Evolutionary conservation across 2,888 invertebrate genomes (phyloP).

Genomic region (Luffia ferchaultella): DNA sequence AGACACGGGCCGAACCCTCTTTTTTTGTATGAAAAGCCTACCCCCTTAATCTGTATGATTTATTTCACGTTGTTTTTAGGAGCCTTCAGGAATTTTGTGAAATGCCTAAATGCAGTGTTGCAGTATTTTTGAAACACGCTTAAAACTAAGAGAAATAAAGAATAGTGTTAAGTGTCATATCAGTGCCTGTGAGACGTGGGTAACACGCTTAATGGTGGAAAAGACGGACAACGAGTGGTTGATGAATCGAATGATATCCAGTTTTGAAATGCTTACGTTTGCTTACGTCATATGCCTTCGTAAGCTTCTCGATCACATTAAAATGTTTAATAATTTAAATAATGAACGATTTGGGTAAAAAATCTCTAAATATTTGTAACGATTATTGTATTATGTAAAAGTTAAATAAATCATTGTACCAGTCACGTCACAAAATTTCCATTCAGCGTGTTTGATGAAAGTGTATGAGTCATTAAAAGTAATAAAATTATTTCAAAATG

Average conservation of each 20-base stretch:
- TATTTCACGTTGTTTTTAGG: no score
- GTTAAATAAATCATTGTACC: slow-evolving; percentile 40
- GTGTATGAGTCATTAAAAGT: slow-evolving; percentile 45
- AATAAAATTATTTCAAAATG: slow-evolving; percentile 31
- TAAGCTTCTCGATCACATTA: background rate
- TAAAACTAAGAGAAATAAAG: no score
- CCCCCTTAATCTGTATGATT: no score
- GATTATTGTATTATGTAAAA: slow-evolving; percentile 40
- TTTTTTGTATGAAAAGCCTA: no score
- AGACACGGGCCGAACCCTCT: no score
- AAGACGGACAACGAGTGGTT: slow-evolving; percentile 30
- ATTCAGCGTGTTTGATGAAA: slow-evolving; percentile 54
- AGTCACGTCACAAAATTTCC: slow-evolving; percentile 43
- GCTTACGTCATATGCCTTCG: no score
- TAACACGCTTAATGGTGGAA: slow-evolving; percentile 40
- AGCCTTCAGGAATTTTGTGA: no score
- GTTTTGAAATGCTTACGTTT: background rate
- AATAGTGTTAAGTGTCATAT: no score
- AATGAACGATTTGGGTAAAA: slow-evolving; percentile 25
- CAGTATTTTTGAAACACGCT: no score
- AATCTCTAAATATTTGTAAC: slow-evolving; percentile 39
- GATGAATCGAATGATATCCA: background rate
- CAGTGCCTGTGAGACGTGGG: slow-evolving; percentile 11
- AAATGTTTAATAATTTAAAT: slow-evolving; percentile 49
- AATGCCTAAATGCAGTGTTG: no score